Base-by-base conservation (phyloP, 2,797 vertebrate species). In the Sylvia borin region DNA sequence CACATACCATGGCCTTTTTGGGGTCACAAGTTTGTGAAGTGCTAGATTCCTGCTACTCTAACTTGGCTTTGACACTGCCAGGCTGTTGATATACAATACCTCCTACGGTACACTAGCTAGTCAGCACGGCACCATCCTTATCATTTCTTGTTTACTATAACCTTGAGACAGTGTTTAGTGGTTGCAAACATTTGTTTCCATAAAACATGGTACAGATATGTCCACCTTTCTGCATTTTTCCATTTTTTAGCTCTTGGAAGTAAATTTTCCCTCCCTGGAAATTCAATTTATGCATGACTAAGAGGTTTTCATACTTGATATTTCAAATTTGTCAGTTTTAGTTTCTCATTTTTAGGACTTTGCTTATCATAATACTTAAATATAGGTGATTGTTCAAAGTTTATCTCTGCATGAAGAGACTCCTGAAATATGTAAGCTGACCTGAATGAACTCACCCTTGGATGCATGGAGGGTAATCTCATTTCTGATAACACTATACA, bases 61-160 rank as follows among this genome's bases (percentile, higher is more conserved):
- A 90, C 91, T 90, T 85, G 90, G 71, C 88, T 93, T 91, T 94
- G 75, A 88, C 80, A 71, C 57, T 87, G 76, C 50, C 71, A 85
- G 38, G 26, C 75, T 94, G 78, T 81, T 95, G 96, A 95, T 71
- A 95, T 32, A 87, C 64, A 97, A 96, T 93, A 92, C 45, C 71
- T 95, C 77, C 58, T 61, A 48, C 1, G 0, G 72, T 68, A 88
- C 45, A 77, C 58, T 67, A 68, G 55, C 80, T 67, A 93, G 93
- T 71, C 95, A 97, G 64, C 70, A 57, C 21, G 92, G 96, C 88
- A 94, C 92, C 78, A 1, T 83, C 67, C 75, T 65, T 90, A 76
- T 68, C 45, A 47, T 18, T 74, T 19, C 62, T 91, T 95, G 61
- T 95, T 97, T 96, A 96, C 88, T 92, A 91, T 29, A 93, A 58